Base-by-base conservation (phyloP, 2,888 invertebrate genomes). In the Drosophila quinaria region DNA sequence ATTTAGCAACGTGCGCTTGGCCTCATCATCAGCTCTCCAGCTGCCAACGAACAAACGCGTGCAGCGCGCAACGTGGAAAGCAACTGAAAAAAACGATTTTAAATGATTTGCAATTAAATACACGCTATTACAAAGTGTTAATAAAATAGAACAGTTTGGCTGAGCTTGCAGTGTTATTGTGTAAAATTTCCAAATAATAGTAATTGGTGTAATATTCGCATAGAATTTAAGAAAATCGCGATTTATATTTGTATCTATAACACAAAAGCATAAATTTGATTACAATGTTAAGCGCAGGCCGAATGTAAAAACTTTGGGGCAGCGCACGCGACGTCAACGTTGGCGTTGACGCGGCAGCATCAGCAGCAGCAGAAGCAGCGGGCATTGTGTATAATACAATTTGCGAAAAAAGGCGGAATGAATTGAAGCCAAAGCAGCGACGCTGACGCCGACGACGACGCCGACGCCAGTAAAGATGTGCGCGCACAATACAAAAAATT, bases 1-100 rank as follows among this genome's bases (percentile, higher is more conserved):
- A 92, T 89, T 90, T 91, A 69, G 84, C 74, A 80, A 86, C 86
- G 84, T 90, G 88, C 87, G 89, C 89, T 85, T 76, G 75, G 69
- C 64, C 61, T 59, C 59, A 63, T 49, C 63, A 37, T 11, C 61
- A 59, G 67, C 59, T 67, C 67, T 59, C 37, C 35, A 52, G 51
- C 65, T 52, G 60, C 50, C 50, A 60, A 50, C 59, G 64, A 70
- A 67, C 76, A 74, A 70, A 67, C 76, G 77, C 79, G 81, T 81
- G 80, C 80, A 80, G 35, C 65, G 46, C 70, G 69, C 59, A 70
- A 61, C 70, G 76, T 60, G 58, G 50, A 70, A 65, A 70, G 49
- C 65, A 73, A 65, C 65, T 64, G 39, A 41, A 4, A 55, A 39
- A 61, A 67, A 35, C 35, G 33, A 41, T 64, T 50, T 49, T 15